A percentile compares a stretch with the other conserved stretches of the same genome.
Evolutionary conservation across 1,140 invertebrate genomes (phyloP).

Genomic region (Meloidogyne hapla): DNA sequence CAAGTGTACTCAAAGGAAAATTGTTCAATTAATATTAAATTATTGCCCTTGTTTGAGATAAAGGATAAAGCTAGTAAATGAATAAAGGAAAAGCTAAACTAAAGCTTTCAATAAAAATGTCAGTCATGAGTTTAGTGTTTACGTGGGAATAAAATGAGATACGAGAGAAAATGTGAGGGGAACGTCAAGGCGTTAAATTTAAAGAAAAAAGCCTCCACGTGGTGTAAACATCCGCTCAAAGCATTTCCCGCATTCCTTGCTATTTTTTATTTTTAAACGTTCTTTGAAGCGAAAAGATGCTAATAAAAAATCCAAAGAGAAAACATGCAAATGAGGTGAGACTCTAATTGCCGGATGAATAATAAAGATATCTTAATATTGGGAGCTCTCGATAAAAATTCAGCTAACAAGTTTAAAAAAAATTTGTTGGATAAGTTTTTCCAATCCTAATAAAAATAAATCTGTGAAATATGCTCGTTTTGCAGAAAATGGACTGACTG

Average conservation of each 20-base stretch:
- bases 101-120: not conserved
- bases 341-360: too few relatives aligned
- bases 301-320: too few relatives aligned
- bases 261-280: not conserved
- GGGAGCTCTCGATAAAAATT: too few relatives aligned
- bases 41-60: not conserved
- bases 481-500: not conserved
- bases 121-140: not conserved
- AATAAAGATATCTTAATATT: too few relatives aligned
- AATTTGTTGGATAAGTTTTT: not conserved
- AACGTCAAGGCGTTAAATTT: not conserved
- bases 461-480: not conserved
- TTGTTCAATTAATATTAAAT: not conserved
- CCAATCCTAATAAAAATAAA: not conserved
- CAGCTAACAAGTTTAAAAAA: not conserved
- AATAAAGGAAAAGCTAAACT: not conserved
- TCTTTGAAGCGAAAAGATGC: not conserved
- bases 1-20: not conserved
- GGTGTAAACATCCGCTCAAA: not conserved
- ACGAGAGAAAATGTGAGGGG: not conserved
- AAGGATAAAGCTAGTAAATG: not conserved
- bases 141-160: not conserved
- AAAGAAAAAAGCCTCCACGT: conserved; percentile 4
- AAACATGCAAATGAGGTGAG: too few relatives aligned
- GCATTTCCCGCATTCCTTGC: not conserved